Conservation (phyloP, 2,888 invertebrate genomes). For the Drosophila barbarae region DNA sequence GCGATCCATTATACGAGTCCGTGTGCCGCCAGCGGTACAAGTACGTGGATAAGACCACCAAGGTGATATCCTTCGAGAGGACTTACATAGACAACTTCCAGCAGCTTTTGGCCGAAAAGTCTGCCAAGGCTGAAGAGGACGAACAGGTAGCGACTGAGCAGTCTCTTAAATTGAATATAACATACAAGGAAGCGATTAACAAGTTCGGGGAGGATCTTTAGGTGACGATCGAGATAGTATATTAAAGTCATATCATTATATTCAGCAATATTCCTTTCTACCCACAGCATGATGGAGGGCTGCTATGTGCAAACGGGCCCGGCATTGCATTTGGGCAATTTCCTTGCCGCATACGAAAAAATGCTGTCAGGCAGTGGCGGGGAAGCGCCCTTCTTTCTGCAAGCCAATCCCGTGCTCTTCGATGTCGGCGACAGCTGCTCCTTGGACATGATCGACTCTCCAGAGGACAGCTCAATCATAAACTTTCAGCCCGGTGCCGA, state of each 20-base stretch:
- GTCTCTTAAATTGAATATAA: conserved; percentile 61
- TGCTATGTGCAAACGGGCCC: conserved; percentile 50
- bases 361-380: conserved; percentile 30
- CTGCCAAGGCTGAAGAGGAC: conserved; percentile 37
- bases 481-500: conserved; percentile 44
- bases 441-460: conserved; percentile 36
- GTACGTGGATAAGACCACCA: conserved; percentile 84
- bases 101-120: conserved; percentile 30
- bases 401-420: conserved; percentile 33
- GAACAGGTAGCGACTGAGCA: conserved; percentile 19
- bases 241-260: not conserved
- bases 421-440: conserved; percentile 49
- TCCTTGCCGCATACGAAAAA: conserved; percentile 58
- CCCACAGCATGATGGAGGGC: conserved; percentile 69
- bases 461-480: conserved; percentile 45
- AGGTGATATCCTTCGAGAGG: conserved; percentile 84
- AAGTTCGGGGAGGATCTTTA: conserved; percentile 60
- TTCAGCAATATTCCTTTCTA: not conserved
- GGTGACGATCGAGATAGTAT: not conserved
- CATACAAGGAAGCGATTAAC: conserved; percentile 76
- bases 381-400: conserved; percentile 40
- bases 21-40: conserved; percentile 82
- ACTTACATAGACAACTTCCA: conserved; percentile 81
- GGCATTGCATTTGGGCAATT: conserved; percentile 58
- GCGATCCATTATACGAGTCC: conserved; percentile 82